Base-by-base conservation (phyloP, 2,113 vertebrate species). In the Probosciger aterrimus region DNA sequence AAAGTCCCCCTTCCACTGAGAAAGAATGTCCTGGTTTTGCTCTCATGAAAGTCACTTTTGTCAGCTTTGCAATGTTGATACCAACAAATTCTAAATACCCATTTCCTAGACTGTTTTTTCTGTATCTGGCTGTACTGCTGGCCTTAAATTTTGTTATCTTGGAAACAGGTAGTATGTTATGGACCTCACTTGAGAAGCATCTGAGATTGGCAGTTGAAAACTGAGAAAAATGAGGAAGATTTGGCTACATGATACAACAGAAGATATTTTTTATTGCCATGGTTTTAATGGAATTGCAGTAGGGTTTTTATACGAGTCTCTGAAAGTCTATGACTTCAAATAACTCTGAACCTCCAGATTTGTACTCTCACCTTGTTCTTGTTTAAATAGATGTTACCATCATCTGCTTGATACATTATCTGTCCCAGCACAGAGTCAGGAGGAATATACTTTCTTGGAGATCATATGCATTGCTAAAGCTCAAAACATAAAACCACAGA, bases 381-480 rank as follows among this genome's bases (percentile, higher is more conserved):
- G 25, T 65, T 88, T 77, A 68, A 79, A 75, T 60, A 92, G 67
- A 47, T 62, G 39, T 49, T 59, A 37, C n/a, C 27, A 18, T 70
- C 33, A 22, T 31, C 64, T 81, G 70, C 33, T 49, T 14, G 27
- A 65, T 77, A 4, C 2, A 46, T 76, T 44, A 46, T 23, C 63
- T 73, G 57, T 90, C 49, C 78, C 60, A 37, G 63, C 63, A 80
- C 9, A 4, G 4, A 0, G 2, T 47, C 59, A 44, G 85, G 39
- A 76, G 52, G 35, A 73, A 76, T 2, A 12, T 3, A 33, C 18
- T 52, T 76, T n/a, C 59, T 35, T 10, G 46, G 28, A 60, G 78
- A 53, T 2, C 0, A 0, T 8, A 25, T 0, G 18, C 18, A 9
- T 31, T 7, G 20, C 33, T 37, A 10, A 60, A 77, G 43, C 52